Conservation (phyloP, 2,888 invertebrate species). For the Argynnis bischoffii region DNA sequence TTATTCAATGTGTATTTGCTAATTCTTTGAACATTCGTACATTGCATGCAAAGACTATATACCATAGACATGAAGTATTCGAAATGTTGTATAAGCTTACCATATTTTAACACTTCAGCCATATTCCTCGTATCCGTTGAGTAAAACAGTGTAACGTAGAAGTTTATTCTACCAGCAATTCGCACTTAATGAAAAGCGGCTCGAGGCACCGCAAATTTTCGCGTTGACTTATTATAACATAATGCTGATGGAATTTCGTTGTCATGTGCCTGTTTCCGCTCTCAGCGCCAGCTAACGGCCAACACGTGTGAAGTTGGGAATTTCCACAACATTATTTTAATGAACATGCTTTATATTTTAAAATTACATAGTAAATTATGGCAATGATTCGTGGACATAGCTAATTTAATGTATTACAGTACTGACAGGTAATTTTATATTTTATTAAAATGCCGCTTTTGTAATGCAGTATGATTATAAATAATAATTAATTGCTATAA, state of each 20-base stretch:
- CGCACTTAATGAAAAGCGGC: conserved; percentile 49
- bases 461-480: too few relatives aligned
- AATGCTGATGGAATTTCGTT: conserved; percentile 71
- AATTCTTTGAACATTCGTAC: too few relatives aligned
- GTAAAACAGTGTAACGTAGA: conserved; percentile 21
- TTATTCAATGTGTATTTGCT: too few relatives aligned
- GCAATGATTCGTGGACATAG: not conserved
- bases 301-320: conserved; percentile 45
- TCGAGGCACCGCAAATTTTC: conserved; percentile 58
- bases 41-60: too few relatives aligned
- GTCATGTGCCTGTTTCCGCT: conserved; percentile 49
- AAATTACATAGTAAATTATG: conserved; percentile 22
- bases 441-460: too few relatives aligned
- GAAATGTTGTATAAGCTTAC: too few relatives aligned
- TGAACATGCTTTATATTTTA: conserved; percentile 33
- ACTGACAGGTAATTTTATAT: too few relatives aligned
- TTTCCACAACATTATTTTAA: conserved; percentile 43
- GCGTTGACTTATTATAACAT: conserved; percentile 65
- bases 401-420: too few relatives aligned
- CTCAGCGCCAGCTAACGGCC: conserved; percentile 28
- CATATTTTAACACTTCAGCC: not conserved
- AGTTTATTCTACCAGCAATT: conserved; percentile 45
- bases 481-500: too few relatives aligned
- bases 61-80: too few relatives aligned
- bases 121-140: conserved; percentile 13